Percentiles rank a stretch among this genome's conserved stretches.
These are phyloP conservation scores for Rambutsinella grinnellia DNA, from an alignment of 2,888 invertebrate genomes.

Conservation along the genomic window DNA sequence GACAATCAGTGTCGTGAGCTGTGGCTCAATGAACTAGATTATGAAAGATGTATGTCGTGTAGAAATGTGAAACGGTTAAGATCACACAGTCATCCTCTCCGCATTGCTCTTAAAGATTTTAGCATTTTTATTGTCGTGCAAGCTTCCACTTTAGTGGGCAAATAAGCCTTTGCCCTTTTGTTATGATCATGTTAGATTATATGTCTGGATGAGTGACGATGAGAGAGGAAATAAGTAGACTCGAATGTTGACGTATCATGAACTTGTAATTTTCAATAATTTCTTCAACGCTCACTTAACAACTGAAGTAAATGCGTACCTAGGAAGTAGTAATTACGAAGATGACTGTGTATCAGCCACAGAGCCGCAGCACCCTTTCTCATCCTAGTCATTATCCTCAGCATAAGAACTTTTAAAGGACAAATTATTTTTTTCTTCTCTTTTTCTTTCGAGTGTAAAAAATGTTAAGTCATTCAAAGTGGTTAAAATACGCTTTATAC, in stretches of 20 bases:
- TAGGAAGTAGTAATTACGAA: background rate
- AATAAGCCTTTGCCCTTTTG: conserved; percentile 31
- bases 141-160: conserved; percentile 11
- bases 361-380: background rate
- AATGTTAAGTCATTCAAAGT: conserved; percentile 27
- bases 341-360: background rate
- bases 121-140: background rate
- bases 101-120: background rate
- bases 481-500: background rate
- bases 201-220: background rate
- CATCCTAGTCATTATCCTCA: background rate
- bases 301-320: background rate
- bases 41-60: conserved; percentile 6
- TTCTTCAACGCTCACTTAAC: background rate
- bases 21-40: conserved; percentile 37
- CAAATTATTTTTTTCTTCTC: too few species aligned
- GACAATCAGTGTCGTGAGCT: conserved; percentile 21
- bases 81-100: background rate
- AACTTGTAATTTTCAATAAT: background rate
- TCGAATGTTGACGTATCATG: background rate
- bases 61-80: background rate
- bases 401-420: background rate
- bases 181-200: conserved; percentile 27
- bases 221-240: background rate
- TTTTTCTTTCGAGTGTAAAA: conserved; percentile 1